Evolutionary conservation across 64 coral and sea anemone genomes (phyloP).

Genomic region (Hydrozoanthus tunicans): DNA sequence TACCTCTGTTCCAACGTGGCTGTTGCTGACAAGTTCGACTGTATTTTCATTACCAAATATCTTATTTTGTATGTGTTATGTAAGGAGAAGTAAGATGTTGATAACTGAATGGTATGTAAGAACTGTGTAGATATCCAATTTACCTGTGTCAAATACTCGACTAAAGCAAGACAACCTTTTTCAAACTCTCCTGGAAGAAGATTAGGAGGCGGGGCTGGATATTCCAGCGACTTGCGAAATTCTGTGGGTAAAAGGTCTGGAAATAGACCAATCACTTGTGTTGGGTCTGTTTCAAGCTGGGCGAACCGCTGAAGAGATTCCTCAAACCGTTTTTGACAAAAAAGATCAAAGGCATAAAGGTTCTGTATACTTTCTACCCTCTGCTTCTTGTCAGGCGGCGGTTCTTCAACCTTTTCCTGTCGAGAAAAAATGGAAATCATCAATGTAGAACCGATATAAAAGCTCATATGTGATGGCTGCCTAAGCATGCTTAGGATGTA

Average conservation of each 20-base stretch:
- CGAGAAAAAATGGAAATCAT: background rate
- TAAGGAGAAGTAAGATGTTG: no score
- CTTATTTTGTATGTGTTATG: no score
- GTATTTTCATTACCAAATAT: no score
- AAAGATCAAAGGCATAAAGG: slow-evolving; percentile 95
- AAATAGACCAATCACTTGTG: slow-evolving; percentile 96
- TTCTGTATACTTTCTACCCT: slow-evolving; percentile 92
- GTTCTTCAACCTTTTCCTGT: slow-evolving; percentile 87
- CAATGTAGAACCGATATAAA: no score
- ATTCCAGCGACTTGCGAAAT: slow-evolving; percentile 90
- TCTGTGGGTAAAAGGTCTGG: slow-evolving; percentile 87
- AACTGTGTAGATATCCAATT: background rate
- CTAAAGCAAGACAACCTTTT: slow-evolving; percentile 87
- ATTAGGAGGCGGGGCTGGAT: slow-evolving; percentile 65
- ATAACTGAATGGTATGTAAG: background rate
- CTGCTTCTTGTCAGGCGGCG: slow-evolving; percentile 68
- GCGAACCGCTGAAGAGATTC: slow-evolving; percentile 95
- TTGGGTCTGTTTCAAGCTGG: slow-evolving; percentile 88
- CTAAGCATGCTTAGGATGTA: no score
- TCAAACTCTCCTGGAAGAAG: slow-evolving; percentile 79
- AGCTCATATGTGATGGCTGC: no score
- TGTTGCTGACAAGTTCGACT: no score
- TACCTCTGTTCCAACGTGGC: no score
- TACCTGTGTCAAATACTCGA: slow-evolving; percentile 92
- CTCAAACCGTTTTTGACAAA: slow-evolving; percentile 98